Conservation (phyloP, 23 tunicate species). For the Oikopleura albicans region DNA sequence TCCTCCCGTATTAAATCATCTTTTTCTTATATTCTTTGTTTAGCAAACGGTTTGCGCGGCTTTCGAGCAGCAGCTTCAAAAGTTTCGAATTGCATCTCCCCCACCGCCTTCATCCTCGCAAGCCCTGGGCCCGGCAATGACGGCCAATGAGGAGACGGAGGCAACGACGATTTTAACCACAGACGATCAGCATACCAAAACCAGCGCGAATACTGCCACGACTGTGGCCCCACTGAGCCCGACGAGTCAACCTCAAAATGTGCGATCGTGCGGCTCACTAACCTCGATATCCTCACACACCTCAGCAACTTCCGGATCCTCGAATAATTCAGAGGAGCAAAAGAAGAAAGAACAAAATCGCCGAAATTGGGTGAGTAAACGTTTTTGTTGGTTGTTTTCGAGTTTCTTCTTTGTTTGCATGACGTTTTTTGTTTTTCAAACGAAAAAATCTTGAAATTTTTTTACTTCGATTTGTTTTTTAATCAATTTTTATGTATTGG, state of each 20-base stretch:
- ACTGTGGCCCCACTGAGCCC: no score
- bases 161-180: background rate
- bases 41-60: constrained; percentile 17
- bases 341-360: background rate
- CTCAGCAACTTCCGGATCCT: background rate
- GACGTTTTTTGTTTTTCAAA: no score
- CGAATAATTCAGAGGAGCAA: background rate
- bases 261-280: background rate
- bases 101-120: background rate
- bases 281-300: constrained; percentile 10
- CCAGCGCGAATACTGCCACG: no score
- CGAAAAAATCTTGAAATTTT: no score
- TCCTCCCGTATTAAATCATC: no score
- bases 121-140: background rate
- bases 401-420: no score
- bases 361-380: background rate
- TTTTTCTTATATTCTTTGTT: background rate
- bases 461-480: no score
- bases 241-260: background rate
- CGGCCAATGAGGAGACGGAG: background rate
- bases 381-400: no score
- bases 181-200: no score
- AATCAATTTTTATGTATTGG: no score
- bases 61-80: constrained; percentile 3
- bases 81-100: background rate